Conservation (phyloP, 2,888 invertebrate genomes). For the Epiperipatus broadwayi region DNA sequence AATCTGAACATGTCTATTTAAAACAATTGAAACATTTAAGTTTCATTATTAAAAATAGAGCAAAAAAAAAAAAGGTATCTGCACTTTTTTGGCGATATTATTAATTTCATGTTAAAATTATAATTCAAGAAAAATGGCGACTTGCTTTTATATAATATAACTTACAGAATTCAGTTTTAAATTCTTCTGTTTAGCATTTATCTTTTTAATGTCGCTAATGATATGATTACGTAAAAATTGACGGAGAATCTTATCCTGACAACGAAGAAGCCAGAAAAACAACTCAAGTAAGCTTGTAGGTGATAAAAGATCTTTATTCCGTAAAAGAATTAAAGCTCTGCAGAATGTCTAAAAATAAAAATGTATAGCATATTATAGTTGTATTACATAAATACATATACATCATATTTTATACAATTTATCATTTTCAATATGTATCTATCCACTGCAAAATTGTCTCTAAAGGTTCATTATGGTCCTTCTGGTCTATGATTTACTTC, state of each 20-base stretch:
- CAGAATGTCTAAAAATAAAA: slow-evolving; percentile 46
- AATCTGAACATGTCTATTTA: too few species aligned
- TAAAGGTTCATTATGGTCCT: too few species aligned
- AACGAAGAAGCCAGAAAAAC: slow-evolving; percentile 73
- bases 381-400: neutral
- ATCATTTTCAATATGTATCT: too few species aligned
- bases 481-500: too few species aligned
- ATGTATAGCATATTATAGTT: slow-evolving; percentile 10
- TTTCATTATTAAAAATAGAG: slow-evolving; percentile 14
- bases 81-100: neutral
- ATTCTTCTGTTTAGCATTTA: slow-evolving; percentile 81
- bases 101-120: slow-evolving; percentile 5
- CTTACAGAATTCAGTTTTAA: slow-evolving; percentile 58
- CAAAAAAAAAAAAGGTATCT: slow-evolving; percentile 12
- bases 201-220: slow-evolving; percentile 78
- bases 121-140: too few species aligned
- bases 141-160: too few species aligned
- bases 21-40: too few species aligned
- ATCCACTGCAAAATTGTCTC: too few species aligned
- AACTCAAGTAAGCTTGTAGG: slow-evolving; percentile 67
- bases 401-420: neutral
- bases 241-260: slow-evolving; percentile 71
- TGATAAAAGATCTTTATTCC: slow-evolving; percentile 74
- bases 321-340: slow-evolving; percentile 69
- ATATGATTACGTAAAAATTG: slow-evolving; percentile 78